Evolutionary conservation across 2,113 vertebrate genomes (phyloP).

Genomic region (Ursus arctos): DNA sequence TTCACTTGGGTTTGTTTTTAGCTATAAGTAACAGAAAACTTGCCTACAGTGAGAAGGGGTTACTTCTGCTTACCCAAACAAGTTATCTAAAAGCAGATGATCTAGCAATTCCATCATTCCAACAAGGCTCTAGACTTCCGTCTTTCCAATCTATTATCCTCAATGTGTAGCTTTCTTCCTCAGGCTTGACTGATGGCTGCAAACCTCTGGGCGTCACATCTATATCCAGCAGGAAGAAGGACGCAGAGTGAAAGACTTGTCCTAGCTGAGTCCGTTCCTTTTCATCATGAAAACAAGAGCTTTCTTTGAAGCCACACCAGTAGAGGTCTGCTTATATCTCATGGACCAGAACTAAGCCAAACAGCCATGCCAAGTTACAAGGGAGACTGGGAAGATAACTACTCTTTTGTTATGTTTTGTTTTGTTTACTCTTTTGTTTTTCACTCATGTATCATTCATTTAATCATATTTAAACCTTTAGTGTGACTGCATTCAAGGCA

Average conservation of each 20-base stretch:
- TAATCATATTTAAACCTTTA: slow-evolving; percentile 44
- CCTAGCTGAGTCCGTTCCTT: neutral
- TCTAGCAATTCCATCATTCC: neutral
- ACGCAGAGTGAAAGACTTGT: neutral
- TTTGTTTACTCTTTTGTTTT: neutral
- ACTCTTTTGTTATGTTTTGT: neutral
- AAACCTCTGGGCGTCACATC: neutral
- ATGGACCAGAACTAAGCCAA: neutral
- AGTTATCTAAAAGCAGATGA: neutral
- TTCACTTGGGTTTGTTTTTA: neutral
- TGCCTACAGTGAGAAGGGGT: neutral
- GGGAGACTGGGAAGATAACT: neutral
- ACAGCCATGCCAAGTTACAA: neutral
- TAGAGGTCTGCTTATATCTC: neutral
- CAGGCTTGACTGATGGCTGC: neutral
- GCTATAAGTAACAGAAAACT: neutral
- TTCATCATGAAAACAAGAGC: neutral
- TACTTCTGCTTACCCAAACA: slow-evolving; percentile 33
- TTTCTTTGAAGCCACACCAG: slow-evolving; percentile 8
- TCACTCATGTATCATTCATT: neutral
- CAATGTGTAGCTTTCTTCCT: neutral
- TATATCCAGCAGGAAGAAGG: neutral
- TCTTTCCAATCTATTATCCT: neutral
- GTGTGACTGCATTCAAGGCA: neutral
- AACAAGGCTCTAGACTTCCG: neutral